Base-by-base conservation (phyloP, 2,888 invertebrate species). In the Patella pellucida region DNA sequence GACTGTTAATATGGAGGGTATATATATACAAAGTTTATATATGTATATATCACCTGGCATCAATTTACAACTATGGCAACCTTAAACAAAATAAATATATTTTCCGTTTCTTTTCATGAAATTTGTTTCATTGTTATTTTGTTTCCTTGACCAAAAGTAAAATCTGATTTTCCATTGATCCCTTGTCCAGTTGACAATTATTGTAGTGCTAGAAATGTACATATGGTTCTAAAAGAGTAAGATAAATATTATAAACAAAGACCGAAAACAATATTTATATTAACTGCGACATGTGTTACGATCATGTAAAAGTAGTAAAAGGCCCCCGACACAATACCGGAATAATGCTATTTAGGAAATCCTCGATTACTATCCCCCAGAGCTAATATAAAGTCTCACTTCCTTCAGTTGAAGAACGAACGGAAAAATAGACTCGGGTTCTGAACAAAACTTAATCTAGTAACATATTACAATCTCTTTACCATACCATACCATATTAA, bases 331-430 rank as follows among this genome's bases (percentile, higher is more conserved):
- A 62, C 23, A 23, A 62, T 19, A 62, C 62, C 62, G 62, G 62
- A 62, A 62, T 62, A 72, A 50, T 72, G 56, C 69, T 69, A 52
- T 56, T 74, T 74, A 74, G 74, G 74, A 74, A 74, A 68, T 74
- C 69, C 74, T 69, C 74, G 69, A 56, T 74, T 51, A 56, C 69
- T 54, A 56, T 50, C 14, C 27, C 56, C 74, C 50, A 41, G 74
- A 56, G 69, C 74, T 31, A 31, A 31, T 74, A 69, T 74, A 74
- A 69, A 54, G 52, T 69, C 69, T 74, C 69, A 74, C 69, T 74
- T 74, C 74, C 74, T 74, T 52, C 52, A n/a, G 27, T 31, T 74
- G 74, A 74, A 69, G 74, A 68, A 68, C 74, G 31, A 69, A 41
- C 69, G 52, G 74, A 56, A 50, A 68, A 74, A 74, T 62, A 62